Evolutionary conservation across 1,140 invertebrate genomes (phyloP), one percentile per base, ranked within the genome.

Genomic region (Mya arenaria): DNA sequence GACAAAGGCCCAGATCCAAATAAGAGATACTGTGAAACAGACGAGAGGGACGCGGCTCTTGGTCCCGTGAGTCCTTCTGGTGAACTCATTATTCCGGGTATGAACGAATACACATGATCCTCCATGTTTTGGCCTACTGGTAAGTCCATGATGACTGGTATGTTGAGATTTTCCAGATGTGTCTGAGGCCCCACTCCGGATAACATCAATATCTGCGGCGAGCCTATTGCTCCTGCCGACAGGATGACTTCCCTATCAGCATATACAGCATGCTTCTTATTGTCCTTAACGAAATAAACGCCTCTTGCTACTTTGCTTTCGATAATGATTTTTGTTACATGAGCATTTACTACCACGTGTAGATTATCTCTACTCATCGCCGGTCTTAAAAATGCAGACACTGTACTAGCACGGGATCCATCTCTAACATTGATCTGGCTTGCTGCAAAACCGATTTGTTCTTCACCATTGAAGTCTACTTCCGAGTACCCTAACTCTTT

Each of bases 401-500:
- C 2, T 0, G 72, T 62, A 44, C 72, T 75, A 5, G 56, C 56
- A 10, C 72, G 34, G 6, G n/a, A 5, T 36, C 72, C 72, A 4
- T 63, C 28, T 41, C 72, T 13, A 13, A 30, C 28, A 15, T 30
- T 75, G 8, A 75, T 23, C 48, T 75, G 72, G 19, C 19, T 44
- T 15, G 23, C 32, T 19, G 36, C 36, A 41, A 75, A 39, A 17
- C 78, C 78, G 5, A 71, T 30, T 34, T 80, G 65, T 10, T 25
- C 32, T 30, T 69, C 78, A 5, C 63, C 78, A 23, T 80, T 80
- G 36, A 56, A 80, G 66, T 80, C 78, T 23, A 80, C 92, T 94
- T 65, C 94, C 93, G 77, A 90, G 93, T 25, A 84, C 91, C 5
- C 90, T 89, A 72, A 30, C 37, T 58, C 62, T 71, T 60, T 71